phyloP scores from a whole-genome alignment of 1,140 invertebrate genomes.

The Drosophila cardini region DNA sequence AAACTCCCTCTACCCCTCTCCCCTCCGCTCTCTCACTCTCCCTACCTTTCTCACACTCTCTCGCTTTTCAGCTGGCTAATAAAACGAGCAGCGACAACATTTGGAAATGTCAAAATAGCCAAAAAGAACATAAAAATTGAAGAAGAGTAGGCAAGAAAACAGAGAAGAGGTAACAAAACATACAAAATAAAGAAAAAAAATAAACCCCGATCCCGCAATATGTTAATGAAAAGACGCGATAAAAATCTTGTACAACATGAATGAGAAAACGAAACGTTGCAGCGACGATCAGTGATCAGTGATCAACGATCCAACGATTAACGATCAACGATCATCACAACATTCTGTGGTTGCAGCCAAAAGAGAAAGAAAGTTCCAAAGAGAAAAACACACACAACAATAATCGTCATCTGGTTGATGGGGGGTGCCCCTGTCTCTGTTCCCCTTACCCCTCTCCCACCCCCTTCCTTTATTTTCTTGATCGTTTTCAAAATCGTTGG shows the following conservation, averaged over 20 bases:
- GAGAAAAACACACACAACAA: background rate
- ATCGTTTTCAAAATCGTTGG: constrained; percentile 31
- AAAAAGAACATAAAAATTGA: constrained; percentile 61
- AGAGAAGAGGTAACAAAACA: too few species aligned
- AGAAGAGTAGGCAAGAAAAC: background rate
- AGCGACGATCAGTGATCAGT: constrained; percentile 6
- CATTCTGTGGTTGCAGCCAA: constrained; percentile 52
- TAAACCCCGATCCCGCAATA: constrained; percentile 57
- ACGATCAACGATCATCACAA: constrained; percentile 53
- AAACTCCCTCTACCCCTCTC: too few species aligned
- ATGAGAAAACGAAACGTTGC: constrained; percentile 68
- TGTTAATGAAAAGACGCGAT: constrained; percentile 75
- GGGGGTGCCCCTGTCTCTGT: constrained; percentile 15
- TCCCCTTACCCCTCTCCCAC: background rate
- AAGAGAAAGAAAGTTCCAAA: constrained; percentile 60
- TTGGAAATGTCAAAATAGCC: constrained; percentile 63
- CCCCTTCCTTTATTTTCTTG: too few species aligned
- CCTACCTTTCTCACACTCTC: background rate
- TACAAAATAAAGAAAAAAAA: constrained; percentile 2
- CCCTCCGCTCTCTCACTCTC: too few species aligned
- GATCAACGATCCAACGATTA: too few species aligned
- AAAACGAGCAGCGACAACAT: constrained; percentile 62
- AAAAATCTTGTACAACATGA: constrained; percentile 80
- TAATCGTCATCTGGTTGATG: constrained; percentile 64
- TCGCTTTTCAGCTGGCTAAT: constrained; percentile 28